Conservation (phyloP, 2,797 vertebrate species). For the Aldrovandia affinis region DNA sequence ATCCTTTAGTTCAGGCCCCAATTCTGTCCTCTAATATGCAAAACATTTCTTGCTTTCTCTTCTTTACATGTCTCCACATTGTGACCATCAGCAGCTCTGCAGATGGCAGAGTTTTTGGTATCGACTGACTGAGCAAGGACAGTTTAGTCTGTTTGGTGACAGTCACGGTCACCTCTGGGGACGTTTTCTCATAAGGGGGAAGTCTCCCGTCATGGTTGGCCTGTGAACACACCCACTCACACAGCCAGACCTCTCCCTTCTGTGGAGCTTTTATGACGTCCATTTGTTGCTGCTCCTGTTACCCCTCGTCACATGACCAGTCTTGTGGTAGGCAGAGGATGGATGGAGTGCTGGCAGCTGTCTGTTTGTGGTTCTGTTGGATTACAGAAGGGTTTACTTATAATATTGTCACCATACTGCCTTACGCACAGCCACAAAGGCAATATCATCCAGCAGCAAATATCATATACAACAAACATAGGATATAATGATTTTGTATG, state of each 20-base stretch:
- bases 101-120: too few relatives aligned
- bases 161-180: not conserved
- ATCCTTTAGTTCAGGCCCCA: not conserved
- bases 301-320: slow-evolving; percentile 16
- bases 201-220: not conserved
- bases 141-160: not conserved
- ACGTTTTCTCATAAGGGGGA: not conserved
- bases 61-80: not conserved
- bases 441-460: not conserved
- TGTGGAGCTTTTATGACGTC: not conserved
- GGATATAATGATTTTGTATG: too few relatives aligned
- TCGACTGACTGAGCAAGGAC: not conserved
- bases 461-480: too few relatives aligned
- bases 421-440: not conserved
- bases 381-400: not conserved
- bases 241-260: too few relatives aligned
- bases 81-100: not conserved
- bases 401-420: too few relatives aligned
- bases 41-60: not conserved
- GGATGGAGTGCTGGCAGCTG: slow-evolving; percentile 13
- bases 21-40: not conserved
- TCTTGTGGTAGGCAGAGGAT: not conserved
- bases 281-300: slow-evolving; percentile 20
- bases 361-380: not conserved
- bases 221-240: not conserved